phyloP scores from a whole-genome alignment of 2,113 vertebrate genomes.

The Lontra canadensis region DNA sequence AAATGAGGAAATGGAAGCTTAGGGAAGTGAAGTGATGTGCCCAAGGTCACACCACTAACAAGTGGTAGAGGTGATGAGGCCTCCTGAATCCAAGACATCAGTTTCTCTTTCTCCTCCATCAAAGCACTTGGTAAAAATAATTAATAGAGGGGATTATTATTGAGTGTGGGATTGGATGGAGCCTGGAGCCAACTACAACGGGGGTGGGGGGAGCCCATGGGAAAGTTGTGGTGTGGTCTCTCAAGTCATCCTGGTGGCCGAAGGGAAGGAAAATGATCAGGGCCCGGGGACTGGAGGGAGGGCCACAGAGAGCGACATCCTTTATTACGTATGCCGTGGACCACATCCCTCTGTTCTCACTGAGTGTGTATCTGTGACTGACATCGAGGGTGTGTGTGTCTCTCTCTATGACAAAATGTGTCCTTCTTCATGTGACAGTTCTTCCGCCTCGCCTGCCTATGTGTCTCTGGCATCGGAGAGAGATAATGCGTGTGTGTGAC shows the following conservation, averaged over 20 bases:
- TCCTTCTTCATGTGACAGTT: conserved; percentile 41
- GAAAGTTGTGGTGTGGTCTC: conserved; percentile 48
- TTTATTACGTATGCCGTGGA: neutral
- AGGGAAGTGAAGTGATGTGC: conserved; percentile 5
- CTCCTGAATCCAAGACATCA: conserved; percentile 1
- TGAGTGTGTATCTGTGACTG: neutral
- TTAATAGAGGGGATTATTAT: neutral
- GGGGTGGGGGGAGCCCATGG: neutral
- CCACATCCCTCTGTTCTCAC: neutral
- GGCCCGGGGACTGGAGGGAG: neutral
- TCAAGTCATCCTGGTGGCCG: conserved; percentile 21
- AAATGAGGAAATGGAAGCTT: conserved; percentile 46
- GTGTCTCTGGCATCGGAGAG: conserved; percentile 11
- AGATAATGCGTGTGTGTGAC: neutral
- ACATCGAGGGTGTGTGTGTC: neutral
- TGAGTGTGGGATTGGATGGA: neutral
- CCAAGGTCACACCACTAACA: conserved; percentile 63
- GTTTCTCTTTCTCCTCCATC: conserved; percentile 3
- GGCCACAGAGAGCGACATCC: neutral
- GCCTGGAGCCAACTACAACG: neutral
- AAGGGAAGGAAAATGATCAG: neutral
- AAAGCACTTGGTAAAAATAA: conserved; percentile 42
- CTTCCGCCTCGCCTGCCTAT: neutral
- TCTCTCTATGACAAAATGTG: conserved; percentile 45
- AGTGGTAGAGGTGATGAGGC: conserved; percentile 2